Base-by-base conservation (phyloP, 2,113 vertebrate genomes). In the Eulemur macaco region DNA sequence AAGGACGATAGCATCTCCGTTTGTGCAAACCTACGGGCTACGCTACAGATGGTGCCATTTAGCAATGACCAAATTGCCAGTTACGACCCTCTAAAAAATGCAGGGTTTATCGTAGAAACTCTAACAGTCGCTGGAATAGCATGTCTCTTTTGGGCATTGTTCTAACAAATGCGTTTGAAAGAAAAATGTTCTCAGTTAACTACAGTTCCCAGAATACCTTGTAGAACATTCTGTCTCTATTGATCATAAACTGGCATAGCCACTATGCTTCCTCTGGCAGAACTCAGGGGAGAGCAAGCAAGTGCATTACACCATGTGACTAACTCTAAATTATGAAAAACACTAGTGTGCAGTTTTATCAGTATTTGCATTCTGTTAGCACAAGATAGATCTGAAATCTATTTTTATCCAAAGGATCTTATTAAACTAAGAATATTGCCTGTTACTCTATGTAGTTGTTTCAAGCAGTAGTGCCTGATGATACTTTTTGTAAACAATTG, bases 381-480 rank as follows among this genome's bases (percentile, higher is more conserved):
- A 91, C 84, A 94, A 98, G 86, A 97, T 97, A 97, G 95, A 98
- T 97, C 97, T 98, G 92, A 98, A 98, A 97, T 98, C 96, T 98
- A 98, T 98, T 98, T 98, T 98, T 98, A 98, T 98, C 97, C 94
- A 91, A 98, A 97, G 89, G 96, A 97, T 98, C 97, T 99, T 98
- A 98, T 98, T 98, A 98, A 98, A 98, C 47, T 98, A 97, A 98
- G 97, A 97, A 98, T 97, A 98, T 98, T 98, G 98, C 93, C 92
- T 97, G 94, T 98, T 98, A 97, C 95, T 97, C 80, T 86, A 96
- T 81, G 94, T 82, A 98, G 97, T 98, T 98, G 91, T 98, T 98
- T 98, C 97, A 96, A 98, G 97, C 95, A 97, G 94, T 96, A 95
- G 97, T 97, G 97, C 96, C 89, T 98, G 97, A 96, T 98, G 97